These are phyloP conservation scores for Leucophenga montana DNA, from an alignment of 2,888 invertebrate genomes.

Conservation along the genomic window DNA sequence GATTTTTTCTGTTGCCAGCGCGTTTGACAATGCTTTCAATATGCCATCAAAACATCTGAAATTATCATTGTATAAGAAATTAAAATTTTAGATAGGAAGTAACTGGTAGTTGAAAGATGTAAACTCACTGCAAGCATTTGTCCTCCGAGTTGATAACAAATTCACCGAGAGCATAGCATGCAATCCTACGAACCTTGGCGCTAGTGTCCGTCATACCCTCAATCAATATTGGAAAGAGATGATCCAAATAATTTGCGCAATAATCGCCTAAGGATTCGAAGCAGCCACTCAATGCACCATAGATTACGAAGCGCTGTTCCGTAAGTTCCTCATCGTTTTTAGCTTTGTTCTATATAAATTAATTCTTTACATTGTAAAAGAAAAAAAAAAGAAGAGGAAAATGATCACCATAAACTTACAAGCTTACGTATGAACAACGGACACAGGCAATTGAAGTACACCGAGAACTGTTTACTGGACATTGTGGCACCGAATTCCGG, in stretches of 20 bases:
- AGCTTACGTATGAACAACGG: conserved; percentile 78
- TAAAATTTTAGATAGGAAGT: too few species aligned
- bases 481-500: conserved; percentile 80
- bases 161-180: conserved; percentile 84
- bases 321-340: conserved; percentile 73
- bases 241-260: conserved; percentile 76
- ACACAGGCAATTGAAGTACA: conserved; percentile 79
- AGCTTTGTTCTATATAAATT: conserved; percentile 71
- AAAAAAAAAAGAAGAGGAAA: too few species aligned
- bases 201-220: conserved; percentile 77
- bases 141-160: conserved; percentile 80
- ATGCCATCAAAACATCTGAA: conserved; percentile 79
- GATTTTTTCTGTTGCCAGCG: conserved; percentile 78
- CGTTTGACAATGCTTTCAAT: conserved; percentile 78
- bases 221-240: conserved; percentile 79
- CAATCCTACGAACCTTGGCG: conserved; percentile 84
- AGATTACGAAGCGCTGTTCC: conserved; percentile 81
- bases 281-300: conserved; percentile 83
- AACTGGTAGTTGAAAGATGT: too few species aligned
- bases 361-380: conserved; percentile 19
- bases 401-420: conserved; percentile 73
- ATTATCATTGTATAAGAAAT: neutral
- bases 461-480: conserved; percentile 78
- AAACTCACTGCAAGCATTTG: too few species aligned
- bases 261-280: conserved; percentile 77